These are phyloP conservation scores for Tympanuchus pallidicinctus DNA, from an alignment of 2,113 vertebrate species.

Conservation along the genomic window DNA sequence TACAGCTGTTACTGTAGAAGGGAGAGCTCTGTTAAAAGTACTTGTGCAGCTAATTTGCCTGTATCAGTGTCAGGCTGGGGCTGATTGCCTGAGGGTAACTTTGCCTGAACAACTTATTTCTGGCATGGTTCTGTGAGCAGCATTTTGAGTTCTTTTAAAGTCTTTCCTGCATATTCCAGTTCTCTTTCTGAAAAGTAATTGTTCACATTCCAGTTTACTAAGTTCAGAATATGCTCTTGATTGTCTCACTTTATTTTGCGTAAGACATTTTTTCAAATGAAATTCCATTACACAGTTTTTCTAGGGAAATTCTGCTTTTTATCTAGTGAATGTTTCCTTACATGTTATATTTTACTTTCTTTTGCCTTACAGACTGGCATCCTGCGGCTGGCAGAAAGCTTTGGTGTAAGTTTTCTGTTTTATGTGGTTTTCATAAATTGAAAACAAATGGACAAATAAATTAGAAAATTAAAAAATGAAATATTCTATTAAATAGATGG, in stretches of 20 bases:
- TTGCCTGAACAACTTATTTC: conserved; percentile 22
- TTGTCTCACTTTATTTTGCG: background rate
- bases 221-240: conserved; percentile 3
- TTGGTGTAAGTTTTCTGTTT: background rate
- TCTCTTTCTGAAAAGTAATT: conserved; percentile 25
- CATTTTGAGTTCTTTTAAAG: conserved; percentile 26
- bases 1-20: background rate
- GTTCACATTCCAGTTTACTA: background rate
- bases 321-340: background rate
- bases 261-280: background rate
- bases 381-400: background rate
- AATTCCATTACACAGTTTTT: background rate
- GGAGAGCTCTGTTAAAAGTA: background rate
- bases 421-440: background rate
- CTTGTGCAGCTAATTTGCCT: conserved; percentile 34
- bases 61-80: background rate
- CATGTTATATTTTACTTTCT: background rate
- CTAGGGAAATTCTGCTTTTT: background rate
- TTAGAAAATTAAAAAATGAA: background rate
- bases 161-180: background rate
- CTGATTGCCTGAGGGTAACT: conserved; percentile 35
- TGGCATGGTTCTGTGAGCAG: background rate
- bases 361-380: background rate
- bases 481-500: background rate
- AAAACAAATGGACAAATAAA: background rate